phyloP scores from a whole-genome alignment of 2,113 vertebrate genomes.

The Notechis scutatus region DNA sequence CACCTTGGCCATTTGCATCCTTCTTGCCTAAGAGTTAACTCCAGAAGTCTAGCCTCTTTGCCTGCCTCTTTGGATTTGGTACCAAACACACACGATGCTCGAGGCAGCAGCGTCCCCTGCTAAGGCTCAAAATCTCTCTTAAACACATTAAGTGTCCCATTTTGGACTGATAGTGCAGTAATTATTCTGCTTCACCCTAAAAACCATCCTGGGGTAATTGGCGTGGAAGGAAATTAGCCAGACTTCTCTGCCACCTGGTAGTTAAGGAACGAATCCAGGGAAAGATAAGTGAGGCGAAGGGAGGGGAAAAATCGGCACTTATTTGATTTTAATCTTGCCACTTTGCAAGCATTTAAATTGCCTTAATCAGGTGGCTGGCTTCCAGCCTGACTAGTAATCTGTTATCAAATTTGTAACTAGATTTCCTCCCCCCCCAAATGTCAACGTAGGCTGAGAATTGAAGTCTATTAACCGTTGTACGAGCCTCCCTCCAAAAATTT shows the following conservation, averaged over 20 bases:
- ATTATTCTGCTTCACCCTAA: constrained; percentile 91
- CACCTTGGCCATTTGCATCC: constrained; percentile 73
- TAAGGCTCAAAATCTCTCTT: constrained; percentile 86
- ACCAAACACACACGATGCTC: constrained; percentile 61
- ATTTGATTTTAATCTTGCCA: constrained; percentile 98
- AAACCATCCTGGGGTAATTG: constrained; percentile 94
- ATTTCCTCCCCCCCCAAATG: constrained; percentile 90
- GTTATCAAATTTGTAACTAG: constrained; percentile 95
- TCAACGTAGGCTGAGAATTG: constrained; percentile 88
- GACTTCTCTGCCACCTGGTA: constrained; percentile 82
- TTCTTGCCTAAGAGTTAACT: constrained; percentile 60
- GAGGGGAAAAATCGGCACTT: constrained; percentile 81
- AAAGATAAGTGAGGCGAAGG: constrained; percentile 80
- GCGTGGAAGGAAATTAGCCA: constrained; percentile 84
- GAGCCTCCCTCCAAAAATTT: constrained; percentile 81
- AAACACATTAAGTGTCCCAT: constrained; percentile 91
- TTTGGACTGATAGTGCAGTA: constrained; percentile 94
- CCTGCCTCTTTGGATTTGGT: constrained; percentile 50
- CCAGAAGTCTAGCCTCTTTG: constrained; percentile 51
- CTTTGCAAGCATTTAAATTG: constrained; percentile 98
- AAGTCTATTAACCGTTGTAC: constrained; percentile 88
- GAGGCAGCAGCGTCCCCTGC: constrained; percentile 74
- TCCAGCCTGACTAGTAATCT: constrained; percentile 86
- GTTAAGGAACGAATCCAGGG: constrained; percentile 88
- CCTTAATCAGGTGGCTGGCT: constrained; percentile 91